Percentiles rank a stretch among this genome's conserved stretches.
These are phyloP conservation scores for Eciton burchellii DNA, from an alignment of 1,140 invertebrate species.

Conservation along the genomic window DNA sequence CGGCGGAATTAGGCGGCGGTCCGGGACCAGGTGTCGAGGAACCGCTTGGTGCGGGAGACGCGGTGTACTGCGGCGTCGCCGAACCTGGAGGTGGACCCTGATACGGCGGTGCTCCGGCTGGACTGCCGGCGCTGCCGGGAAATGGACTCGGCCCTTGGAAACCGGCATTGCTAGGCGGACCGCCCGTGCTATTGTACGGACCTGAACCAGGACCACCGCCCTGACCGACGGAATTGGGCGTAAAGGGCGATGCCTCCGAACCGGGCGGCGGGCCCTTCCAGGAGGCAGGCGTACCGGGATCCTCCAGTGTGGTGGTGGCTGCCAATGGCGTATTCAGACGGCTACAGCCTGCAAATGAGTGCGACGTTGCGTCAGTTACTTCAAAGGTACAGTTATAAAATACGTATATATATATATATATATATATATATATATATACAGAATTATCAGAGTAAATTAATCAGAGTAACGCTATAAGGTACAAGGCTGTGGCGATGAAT, in stretches of 20 bases:
- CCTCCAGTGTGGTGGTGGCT: conserved; percentile 89
- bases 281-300: conserved; percentile 87
- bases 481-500: too few species aligned
- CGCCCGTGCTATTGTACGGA: conserved; percentile 86
- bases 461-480: too few species aligned
- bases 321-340: conserved; percentile 88
- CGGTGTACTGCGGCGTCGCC: conserved; percentile 91
- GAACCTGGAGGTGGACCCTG: conserved; percentile 90
- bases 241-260: conserved; percentile 88
- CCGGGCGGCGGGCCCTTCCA: conserved; percentile 89
- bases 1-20: conserved; percentile 87
- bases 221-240: conserved; percentile 85
- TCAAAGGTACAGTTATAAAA: too few species aligned
- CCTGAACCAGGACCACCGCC: conserved; percentile 81
- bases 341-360: conserved; percentile 86
- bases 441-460: too few species aligned
- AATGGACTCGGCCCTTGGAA: conserved; percentile 88
- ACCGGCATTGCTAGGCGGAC: conserved; percentile 86
- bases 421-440: too few species aligned
- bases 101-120: conserved; percentile 87
- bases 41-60: conserved; percentile 91
- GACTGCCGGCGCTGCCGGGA: conserved; percentile 88
- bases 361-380: too few species aligned
- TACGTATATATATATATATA: too few species aligned
- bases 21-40: conserved; percentile 90